Percentiles rank a stretch among this genome's conserved stretches.
Evolutionary conservation across 2,113 vertebrate genomes (phyloP).

Genomic region (Amblyornis subalaris): DNA sequence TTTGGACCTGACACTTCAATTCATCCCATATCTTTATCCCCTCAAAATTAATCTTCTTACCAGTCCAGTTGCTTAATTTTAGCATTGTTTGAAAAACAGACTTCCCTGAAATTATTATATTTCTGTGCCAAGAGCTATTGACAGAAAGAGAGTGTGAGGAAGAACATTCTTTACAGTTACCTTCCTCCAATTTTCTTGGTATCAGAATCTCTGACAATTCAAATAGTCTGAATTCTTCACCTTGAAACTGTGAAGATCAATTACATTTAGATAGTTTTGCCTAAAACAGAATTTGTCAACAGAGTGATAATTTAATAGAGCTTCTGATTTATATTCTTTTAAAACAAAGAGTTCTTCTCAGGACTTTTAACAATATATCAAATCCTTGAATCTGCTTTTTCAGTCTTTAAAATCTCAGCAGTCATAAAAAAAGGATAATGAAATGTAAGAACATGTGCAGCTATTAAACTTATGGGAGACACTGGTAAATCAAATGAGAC

Average conservation of each 20-base stretch:
- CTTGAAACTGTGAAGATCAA: neutral
- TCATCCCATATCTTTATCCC: neutral
- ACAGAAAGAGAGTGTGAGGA: neutral
- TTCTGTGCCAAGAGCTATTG: neutral
- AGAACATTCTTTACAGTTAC: neutral
- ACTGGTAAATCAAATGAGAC: neutral
- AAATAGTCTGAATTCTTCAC: neutral
- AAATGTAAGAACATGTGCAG: neutral
- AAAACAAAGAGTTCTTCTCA: neutral
- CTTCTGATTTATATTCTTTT: neutral
- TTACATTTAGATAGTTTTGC: neutral
- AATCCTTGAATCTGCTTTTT: neutral
- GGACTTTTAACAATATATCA: neutral
- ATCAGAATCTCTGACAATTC: neutral
- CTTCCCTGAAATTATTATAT: neutral
- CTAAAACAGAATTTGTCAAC: neutral
- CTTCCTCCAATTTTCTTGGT: neutral
- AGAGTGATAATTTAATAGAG: neutral
- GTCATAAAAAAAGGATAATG: neutral
- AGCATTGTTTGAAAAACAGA: neutral
- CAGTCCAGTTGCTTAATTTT: neutral
- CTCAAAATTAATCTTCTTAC: neutral
- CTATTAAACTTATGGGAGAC: neutral
- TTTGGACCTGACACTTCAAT: neutral
- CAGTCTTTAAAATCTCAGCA: neutral